A percentile compares a stretch with the other conserved stretches of the same genome.
Evolutionary conservation across 2,113 vertebrate species (phyloP).

Genomic region (Cinclus cinclus): DNA sequence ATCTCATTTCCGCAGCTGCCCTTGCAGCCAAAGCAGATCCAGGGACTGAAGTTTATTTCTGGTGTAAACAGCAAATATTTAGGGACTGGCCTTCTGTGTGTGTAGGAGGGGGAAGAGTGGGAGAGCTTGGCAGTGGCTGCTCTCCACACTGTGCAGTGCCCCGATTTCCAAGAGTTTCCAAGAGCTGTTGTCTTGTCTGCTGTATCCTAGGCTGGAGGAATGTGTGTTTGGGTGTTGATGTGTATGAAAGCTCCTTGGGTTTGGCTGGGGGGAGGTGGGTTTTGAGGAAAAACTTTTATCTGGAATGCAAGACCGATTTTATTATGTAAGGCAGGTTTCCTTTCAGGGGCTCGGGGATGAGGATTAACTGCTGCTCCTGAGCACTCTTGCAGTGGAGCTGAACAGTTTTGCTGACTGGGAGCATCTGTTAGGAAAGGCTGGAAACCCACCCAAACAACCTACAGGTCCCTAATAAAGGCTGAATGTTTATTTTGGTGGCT

Average conservation of each 20-base stretch:
- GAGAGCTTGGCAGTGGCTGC: constrained; percentile 3
- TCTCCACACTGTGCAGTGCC: background rate
- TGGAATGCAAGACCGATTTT: background rate
- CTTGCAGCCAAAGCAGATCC: background rate
- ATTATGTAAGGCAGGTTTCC: constrained; percentile 12
- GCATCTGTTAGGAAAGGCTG: background rate
- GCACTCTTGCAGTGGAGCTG: background rate
- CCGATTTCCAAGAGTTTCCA: constrained; percentile 20
- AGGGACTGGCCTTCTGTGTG: constrained; percentile 2
- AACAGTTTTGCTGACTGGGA: background rate
- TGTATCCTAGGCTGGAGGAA: background rate
- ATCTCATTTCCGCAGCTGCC: background rate
- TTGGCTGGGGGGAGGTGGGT: rapidly evolving
- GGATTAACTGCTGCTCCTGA: background rate
- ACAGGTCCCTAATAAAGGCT: background rate
- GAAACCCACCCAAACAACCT: background rate
- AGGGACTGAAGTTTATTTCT: constrained; percentile 44
- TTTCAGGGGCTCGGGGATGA: background rate
- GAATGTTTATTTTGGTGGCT: background rate
- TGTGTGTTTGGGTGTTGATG: background rate
- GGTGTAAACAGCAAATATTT: constrained; percentile 35
- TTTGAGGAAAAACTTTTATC: background rate
- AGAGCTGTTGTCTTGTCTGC: background rate
- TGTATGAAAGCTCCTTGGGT: background rate
- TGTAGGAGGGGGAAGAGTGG: constrained; percentile 41